Percentiles rank a stretch among this genome's conserved stretches.
These are phyloP conservation scores for Todus mexicanus DNA, from an alignment of 2,797 vertebrate genomes.

Conservation along the genomic window DNA sequence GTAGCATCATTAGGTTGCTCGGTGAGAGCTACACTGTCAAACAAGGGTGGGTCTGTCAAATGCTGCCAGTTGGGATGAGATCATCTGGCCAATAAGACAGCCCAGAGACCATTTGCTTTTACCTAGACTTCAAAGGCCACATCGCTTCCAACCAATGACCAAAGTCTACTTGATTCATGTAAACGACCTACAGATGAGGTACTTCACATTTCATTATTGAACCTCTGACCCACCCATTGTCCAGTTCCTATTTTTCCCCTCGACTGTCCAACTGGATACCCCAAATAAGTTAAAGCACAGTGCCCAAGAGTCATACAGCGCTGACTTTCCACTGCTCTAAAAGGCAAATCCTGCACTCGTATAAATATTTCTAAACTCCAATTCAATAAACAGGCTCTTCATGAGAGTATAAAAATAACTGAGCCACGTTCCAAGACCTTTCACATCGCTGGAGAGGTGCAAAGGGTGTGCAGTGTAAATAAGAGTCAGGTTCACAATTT, in stretches of 20 bases:
- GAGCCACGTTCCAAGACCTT: background rate
- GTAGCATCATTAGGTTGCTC: background rate
- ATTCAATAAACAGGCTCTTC: conserved; percentile 23
- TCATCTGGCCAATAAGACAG: background rate
- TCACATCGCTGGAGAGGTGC: background rate
- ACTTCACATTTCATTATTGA: background rate
- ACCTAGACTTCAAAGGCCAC: conserved; percentile 18
- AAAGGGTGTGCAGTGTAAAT: background rate
- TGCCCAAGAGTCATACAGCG: background rate
- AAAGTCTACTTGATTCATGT: background rate
- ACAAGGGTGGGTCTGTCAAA: conserved; percentile 12
- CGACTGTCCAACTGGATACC: background rate
- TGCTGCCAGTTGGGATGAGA: conserved; percentile 18
- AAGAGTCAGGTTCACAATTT: background rate
- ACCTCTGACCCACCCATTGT: background rate
- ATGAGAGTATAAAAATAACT: background rate
- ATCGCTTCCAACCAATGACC: background rate
- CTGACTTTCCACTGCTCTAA: conserved; percentile 5
- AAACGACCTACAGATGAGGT: background rate
- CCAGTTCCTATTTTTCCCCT: background rate
- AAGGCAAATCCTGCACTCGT: background rate
- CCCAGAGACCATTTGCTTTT: conserved; percentile 4
- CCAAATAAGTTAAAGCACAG: background rate
- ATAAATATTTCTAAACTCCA: background rate
- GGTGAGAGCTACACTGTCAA: background rate